A percentile compares a stretch with the other conserved stretches of the same genome.
Conservation (phyloP, 30 jellyfish, hydroid and myxozoan genomes). For the Pseudorhiza aurosa region DNA sequence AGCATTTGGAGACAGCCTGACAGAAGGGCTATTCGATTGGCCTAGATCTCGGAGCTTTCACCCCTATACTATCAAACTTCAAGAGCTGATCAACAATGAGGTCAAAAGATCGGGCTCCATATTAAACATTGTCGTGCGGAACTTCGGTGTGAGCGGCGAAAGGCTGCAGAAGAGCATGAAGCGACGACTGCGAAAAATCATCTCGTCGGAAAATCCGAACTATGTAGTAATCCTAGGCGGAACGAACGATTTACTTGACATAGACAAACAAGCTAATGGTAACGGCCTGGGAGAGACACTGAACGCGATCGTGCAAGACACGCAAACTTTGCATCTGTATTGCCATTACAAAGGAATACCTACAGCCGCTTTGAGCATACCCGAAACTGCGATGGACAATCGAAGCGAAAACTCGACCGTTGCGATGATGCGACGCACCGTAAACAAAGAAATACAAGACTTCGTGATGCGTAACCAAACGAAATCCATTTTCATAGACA, state of each 20-base stretch:
- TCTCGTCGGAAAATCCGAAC: conserved; percentile 11
- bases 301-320: conserved; percentile 9
- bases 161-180: conserved; percentile 51
- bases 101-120: neutral
- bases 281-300: neutral
- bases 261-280: conserved; percentile 26
- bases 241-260: conserved; percentile 71
- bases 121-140: conserved; percentile 33
- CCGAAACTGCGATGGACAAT: conserved; percentile 68
- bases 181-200: conserved; percentile 23
- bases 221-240: conserved; percentile 74
- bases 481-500: conserved; percentile 39
- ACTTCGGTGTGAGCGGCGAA: conserved; percentile 82
- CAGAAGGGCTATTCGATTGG: conserved; percentile 87
- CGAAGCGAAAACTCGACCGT: conserved; percentile 13
- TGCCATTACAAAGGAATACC: conserved; percentile 64
- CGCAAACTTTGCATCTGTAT: conserved; percentile 41
- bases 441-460: conserved; percentile 39
- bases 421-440: conserved; percentile 14
- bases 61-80: conserved; percentile 76
- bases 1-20: conserved; percentile 93
- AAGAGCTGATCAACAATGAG: conserved; percentile 27
- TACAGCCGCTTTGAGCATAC: conserved; percentile 79
- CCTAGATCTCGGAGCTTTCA: conserved; percentile 65
- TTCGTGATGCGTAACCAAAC: conserved; percentile 12